phyloP scores from a whole-genome alignment of 2,888 invertebrate species.

The Coenonympha arcania region DNA sequence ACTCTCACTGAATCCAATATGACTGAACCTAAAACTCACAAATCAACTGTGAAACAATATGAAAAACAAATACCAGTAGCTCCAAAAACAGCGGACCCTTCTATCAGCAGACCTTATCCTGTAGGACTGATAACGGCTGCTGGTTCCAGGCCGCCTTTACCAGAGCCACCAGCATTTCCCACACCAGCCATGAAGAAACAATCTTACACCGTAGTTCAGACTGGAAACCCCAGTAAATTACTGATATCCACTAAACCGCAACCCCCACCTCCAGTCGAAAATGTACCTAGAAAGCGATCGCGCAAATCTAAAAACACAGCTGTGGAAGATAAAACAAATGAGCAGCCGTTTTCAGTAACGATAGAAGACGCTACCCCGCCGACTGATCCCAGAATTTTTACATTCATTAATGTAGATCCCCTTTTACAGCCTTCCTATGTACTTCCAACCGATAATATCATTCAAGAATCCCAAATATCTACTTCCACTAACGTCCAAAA shows the following conservation, averaged over 20 bases:
- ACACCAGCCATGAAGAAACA: constrained; percentile 64
- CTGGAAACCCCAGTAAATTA: constrained; percentile 62
- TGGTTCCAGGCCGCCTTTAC: constrained; percentile 32
- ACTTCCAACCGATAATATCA: constrained; percentile 58
- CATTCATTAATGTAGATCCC: constrained; percentile 67
- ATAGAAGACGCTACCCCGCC: constrained; percentile 43
- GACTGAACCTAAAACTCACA: not conserved
- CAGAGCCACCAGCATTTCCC: constrained; percentile 39
- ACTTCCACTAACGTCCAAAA: constrained; percentile 47
- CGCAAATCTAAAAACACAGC: constrained; percentile 38
- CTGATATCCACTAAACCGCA: constrained; percentile 62
- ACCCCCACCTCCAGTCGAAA: constrained; percentile 30
- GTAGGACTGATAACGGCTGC: constrained; percentile 47
- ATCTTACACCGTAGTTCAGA: constrained; percentile 62
- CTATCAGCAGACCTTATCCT: constrained; percentile 47
- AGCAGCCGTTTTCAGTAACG: constrained; percentile 45
- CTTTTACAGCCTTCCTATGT: constrained; percentile 61
- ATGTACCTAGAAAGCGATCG: constrained; percentile 41
- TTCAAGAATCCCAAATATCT: constrained; percentile 65
- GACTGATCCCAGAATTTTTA: constrained; percentile 54
- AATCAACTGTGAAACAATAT: not conserved
- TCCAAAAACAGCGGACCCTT: constrained; percentile 5
- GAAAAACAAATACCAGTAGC: not conserved
- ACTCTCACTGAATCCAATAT: constrained; percentile 2
- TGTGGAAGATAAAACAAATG: constrained; percentile 16